phyloP scores from a whole-genome alignment of 2,888 invertebrate species.

The Amblyjoppa fuscipennis region DNA sequence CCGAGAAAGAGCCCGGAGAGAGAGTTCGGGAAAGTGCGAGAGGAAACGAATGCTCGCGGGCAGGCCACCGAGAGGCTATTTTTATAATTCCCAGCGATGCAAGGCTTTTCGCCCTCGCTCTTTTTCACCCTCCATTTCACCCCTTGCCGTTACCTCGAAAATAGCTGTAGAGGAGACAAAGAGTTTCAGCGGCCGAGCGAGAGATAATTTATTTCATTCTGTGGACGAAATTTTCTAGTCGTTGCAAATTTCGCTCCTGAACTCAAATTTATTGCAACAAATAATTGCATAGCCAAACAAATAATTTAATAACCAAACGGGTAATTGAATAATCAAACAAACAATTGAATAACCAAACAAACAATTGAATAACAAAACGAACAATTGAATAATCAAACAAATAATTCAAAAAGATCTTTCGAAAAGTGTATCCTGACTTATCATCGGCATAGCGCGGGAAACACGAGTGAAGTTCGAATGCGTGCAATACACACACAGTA shows the following conservation, averaged over 20 bases:
- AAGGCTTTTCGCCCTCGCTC: slow-evolving; percentile 15
- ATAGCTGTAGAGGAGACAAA: slow-evolving; percentile 71
- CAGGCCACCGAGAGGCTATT: slow-evolving; percentile 68
- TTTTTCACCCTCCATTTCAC: slow-evolving; percentile 67
- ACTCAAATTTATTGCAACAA: background rate
- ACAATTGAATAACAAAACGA: no score
- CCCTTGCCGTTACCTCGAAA: slow-evolving; percentile 68
- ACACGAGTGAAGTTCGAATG: slow-evolving; percentile 19
- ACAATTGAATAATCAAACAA: no score
- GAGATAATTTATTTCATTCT: background rate
- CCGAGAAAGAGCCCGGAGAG: background rate
- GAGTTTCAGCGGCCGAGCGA: slow-evolving; percentile 46
- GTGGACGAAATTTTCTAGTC: background rate
- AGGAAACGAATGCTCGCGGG: slow-evolving; percentile 37
- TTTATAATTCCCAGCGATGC: slow-evolving; percentile 70
- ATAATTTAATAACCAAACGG: no score
- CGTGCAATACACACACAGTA: slow-evolving; percentile 5
- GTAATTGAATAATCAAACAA: no score
- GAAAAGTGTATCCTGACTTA: background rate
- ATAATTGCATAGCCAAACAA: no score
- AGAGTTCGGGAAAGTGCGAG: slow-evolving; percentile 41
- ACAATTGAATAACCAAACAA: no score
- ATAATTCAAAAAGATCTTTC: no score
- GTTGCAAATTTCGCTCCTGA: background rate
- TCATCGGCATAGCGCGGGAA: background rate